Base-by-base conservation (phyloP, 2,888 invertebrate species). In the Phengaris alcon region DNA sequence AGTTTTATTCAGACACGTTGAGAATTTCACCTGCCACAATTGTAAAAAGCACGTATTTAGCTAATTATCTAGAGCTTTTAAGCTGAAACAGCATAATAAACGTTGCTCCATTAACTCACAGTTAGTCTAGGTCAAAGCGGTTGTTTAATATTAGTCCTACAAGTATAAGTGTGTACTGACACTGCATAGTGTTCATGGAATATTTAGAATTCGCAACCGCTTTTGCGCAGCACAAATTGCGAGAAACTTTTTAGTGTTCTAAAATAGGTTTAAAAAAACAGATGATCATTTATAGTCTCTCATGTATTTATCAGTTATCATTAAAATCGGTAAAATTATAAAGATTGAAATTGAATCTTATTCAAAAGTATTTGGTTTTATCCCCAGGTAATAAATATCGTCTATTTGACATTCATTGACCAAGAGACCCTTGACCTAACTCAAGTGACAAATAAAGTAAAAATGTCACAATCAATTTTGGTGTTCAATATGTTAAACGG, bases 71-170 rank as follows among this genome's bases (percentile, higher is more conserved):
- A 54, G 12, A 51, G 72, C 54, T 54, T 52, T 52, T 72, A 72
- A 72, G 54, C 72, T 22, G 8, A 72, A 54, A 22, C 35, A 7
- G 72, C 54, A 72, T 72, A 70, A 48, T 70, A 72, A 54, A 72
- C 35, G 54, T 13, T 72, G 72, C 70, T 70, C 22, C 54, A 72
- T 72, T 72, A 35, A 54, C 35, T 70, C 15, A 22, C 0, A 51
- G 6, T 6, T 51, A 70, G 70, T 48, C 15, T 22, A n/a, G 51
- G 70, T 51, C 51, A 48, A 51, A 48, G 70, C 15, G 6, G 13
- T 22, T 51, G 70, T 51, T 64, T 51, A 44, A 64, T 35, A 64
- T 64, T 22, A 59, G 15, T 15, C 57, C 57, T 57, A 59, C 64
- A 64, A 10, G 9, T 22, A 22, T 22, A 22, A 22, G 35, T 6